phyloP scores from a whole-genome alignment of 1,140 invertebrate species.

The Lordiphosa stackelbergi region DNA sequence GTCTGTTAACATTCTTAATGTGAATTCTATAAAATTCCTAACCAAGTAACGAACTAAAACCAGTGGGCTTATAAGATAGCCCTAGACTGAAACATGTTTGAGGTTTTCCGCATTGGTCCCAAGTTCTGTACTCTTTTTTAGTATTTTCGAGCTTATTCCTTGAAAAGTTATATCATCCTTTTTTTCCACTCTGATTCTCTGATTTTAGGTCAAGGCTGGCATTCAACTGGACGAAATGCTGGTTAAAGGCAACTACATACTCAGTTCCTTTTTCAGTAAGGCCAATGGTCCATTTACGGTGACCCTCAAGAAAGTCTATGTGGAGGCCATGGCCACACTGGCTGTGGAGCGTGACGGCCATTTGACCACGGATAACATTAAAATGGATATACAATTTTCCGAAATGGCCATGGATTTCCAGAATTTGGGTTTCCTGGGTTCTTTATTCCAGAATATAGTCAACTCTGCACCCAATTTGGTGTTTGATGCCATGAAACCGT shows the following conservation, averaged over 20 bases:
- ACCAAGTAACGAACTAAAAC: no score
- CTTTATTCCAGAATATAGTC: slow-evolving; percentile 86
- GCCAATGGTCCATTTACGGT: slow-evolving; percentile 87
- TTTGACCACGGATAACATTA: slow-evolving; percentile 86
- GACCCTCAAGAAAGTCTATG: slow-evolving; percentile 83
- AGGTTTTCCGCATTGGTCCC: no score
- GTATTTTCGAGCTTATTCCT: no score
- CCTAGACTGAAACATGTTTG: no score
- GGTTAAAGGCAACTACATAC: slow-evolving; percentile 86
- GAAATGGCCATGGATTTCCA: slow-evolving; percentile 88
- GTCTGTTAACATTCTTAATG: no score
- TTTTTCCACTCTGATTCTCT: background rate
- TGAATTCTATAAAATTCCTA: no score
- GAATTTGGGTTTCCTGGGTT: slow-evolving; percentile 86
- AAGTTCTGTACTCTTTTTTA: no score
- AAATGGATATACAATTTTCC: slow-evolving; percentile 87
- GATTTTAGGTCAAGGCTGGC: slow-evolving; percentile 81
- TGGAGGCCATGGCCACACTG: slow-evolving; percentile 82
- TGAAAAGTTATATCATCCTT: no score
- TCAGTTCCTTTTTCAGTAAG: slow-evolving; percentile 83
- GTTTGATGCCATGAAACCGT: slow-evolving; percentile 91
- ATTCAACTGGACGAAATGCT: slow-evolving; percentile 83
- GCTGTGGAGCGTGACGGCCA: slow-evolving; percentile 85
- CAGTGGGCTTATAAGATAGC: no score
- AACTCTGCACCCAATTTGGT: slow-evolving; percentile 88